Conservation (phyloP, 2,888 invertebrate genomes). For the Drosophila parthenogenetica region DNA sequence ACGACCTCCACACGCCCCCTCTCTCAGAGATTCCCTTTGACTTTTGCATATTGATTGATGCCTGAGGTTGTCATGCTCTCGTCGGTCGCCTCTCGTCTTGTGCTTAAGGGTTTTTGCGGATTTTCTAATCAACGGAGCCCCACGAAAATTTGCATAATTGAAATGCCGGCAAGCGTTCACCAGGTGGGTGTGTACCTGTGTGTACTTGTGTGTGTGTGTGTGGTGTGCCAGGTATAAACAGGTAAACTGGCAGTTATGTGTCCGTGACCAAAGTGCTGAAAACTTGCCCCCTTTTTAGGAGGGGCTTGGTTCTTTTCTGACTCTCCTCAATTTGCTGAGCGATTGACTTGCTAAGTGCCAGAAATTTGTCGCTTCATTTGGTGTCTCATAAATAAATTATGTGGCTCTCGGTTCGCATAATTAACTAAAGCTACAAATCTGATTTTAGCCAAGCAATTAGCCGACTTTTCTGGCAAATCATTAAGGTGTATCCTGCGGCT, state of each 20-base stretch:
- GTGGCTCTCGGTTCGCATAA: constrained; percentile 56
- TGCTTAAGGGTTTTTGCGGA: constrained; percentile 66
- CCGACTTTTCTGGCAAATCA: constrained; percentile 57
- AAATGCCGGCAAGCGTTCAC: constrained; percentile 66
- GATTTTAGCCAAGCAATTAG: constrained; percentile 77
- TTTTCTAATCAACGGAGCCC: constrained; percentile 75
- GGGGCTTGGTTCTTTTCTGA: background rate
- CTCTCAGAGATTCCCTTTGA: background rate
- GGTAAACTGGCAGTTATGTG: constrained; percentile 30
- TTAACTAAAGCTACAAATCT: constrained; percentile 69
- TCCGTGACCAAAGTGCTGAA: constrained; percentile 54
- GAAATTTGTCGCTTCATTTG: constrained; percentile 80
- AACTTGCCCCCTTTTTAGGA: constrained; percentile 26
- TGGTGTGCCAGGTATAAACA: background rate
- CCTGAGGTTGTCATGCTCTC: constrained; percentile 1
- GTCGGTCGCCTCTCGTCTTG: background rate
- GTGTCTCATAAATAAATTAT: constrained; percentile 74
- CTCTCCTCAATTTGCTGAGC: constrained; percentile 19
- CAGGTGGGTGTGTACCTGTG: constrained; percentile 16
- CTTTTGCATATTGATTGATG: constrained; percentile 66
- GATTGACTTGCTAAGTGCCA: constrained; percentile 76
- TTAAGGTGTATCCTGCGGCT: constrained; percentile 38
- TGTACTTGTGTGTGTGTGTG: too few relatives aligned
- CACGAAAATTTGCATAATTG: constrained; percentile 79
- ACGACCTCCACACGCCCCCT: background rate